phyloP scores from a whole-genome alignment of 2,888 invertebrate genomes.

The Drosophila koepferae region DNA sequence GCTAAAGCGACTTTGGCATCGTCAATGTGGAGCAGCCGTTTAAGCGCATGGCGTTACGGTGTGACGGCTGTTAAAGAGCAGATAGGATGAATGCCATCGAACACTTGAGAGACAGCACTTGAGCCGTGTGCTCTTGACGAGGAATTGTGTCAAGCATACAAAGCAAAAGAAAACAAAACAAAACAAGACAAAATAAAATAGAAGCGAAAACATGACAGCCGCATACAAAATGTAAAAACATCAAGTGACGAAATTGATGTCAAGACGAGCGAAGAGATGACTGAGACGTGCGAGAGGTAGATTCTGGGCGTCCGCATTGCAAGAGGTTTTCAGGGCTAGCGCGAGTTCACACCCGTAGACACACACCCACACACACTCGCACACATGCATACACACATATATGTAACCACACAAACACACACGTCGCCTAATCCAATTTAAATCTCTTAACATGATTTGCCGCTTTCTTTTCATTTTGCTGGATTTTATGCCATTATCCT shows the following conservation, averaged over 20 bases:
- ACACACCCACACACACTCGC: neutral
- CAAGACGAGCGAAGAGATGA: constrained; percentile 58
- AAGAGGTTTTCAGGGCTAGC: constrained; percentile 51
- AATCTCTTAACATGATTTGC: constrained; percentile 83
- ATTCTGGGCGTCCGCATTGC: constrained; percentile 19
- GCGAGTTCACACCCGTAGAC: constrained; percentile 49
- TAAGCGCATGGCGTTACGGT: constrained; percentile 11
- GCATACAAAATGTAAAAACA: constrained; percentile 50
- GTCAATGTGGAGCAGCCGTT: constrained; percentile 1
- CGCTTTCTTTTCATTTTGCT: constrained; percentile 80
- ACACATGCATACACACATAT: constrained; percentile 6
- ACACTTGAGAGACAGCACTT: constrained; percentile 55
- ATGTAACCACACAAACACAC: constrained; percentile 9
- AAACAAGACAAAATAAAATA: constrained; percentile 30
- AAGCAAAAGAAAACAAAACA: constrained; percentile 52
- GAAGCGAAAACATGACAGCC: constrained; percentile 20
- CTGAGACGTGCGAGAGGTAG: neutral
- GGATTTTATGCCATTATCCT: constrained; percentile 80
- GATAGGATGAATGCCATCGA: constrained; percentile 73
- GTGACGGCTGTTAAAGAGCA: constrained; percentile 68
- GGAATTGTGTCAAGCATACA: constrained; percentile 77
- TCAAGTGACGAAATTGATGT: constrained; percentile 76
- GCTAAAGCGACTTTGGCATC: neutral
- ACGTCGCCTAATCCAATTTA: constrained; percentile 81
- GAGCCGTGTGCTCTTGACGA: constrained; percentile 60